Evolutionary conservation across 2,797 vertebrate genomes (phyloP), one percentile per base, ranked within the genome.

Genomic region (Oceanodroma leucorhoa): DNA sequence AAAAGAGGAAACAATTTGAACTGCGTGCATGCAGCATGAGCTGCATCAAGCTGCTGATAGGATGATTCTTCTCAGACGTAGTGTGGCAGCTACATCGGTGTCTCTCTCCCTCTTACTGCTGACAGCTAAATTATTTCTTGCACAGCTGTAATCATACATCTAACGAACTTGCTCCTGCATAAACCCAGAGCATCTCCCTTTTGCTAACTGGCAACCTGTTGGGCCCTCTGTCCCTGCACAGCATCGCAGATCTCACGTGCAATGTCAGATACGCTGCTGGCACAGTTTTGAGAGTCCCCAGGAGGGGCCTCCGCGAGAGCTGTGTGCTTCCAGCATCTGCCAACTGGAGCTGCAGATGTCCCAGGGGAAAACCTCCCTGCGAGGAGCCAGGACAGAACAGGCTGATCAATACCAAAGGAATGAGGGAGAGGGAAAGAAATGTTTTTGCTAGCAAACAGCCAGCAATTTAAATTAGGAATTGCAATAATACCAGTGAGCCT

Each of bases 1-100:
- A 89, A 70, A 94, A 94, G 67, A 90, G 88, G 83, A 95, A 96
- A 94, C 43, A 1, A 51, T 87, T 67, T 80, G 71, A 94, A 69
- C 32, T n/a, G 22, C 11, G 5, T 58, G 29, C 22, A 17, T 9
- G 71, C 5, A 7, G 69, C 40, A 60, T 26, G 24, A 88, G n/a
- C 73, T 90, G 75, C 64, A 22, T 24, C 18, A 51, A 84, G 72
- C 41, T 92, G 84, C 67, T 82, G 71, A 77, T 10, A 17, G 36
- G 29, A 72, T 17, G 27, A 26, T 46, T 69, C 30, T 87, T 67
- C 65, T 89, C 48, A 46, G 32, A 30, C 9, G 17, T 21, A 26
- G 7, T 32, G 17, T 6, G 7, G 66, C 93, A 82, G 64, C 53
- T 79, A 26, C 54, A 13, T 12, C 2, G 1, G 23, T 20, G 18